Evolutionary conservation across 2,113 vertebrate genomes (phyloP), one percentile per base, ranked within the genome.

Genomic region (Promerops cafer): DNA sequence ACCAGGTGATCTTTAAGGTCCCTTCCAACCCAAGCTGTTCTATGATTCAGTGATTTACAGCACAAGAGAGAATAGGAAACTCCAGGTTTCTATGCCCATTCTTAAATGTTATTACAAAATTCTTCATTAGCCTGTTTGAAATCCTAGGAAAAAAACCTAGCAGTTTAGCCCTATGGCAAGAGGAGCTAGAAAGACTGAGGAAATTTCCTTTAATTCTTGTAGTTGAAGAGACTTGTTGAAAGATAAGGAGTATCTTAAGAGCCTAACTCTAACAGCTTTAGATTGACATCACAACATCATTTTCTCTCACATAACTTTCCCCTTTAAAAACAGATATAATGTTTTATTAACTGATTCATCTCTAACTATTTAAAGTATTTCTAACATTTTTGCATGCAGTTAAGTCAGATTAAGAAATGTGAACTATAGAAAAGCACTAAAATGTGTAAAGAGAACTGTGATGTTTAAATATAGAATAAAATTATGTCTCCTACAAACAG

Each of bases 131-230:
- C 14, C 9, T 47, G 7, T 23, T 69, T 82, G 89, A 89, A 88
- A 94, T 92, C 33, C 50, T 53, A 83, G 37, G 45, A 66, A 70
- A 83, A 96, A 96, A 92, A 64, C 11, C 14, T 68, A 94, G 37
- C 64, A 93, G 31, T 63, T 91, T 75, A 89, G 14, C 27, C 63
- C 11, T 52, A 45, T 81, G 72, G 76, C 50, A 90, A 96, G 88
- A n/a, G 28, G 96, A 6, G 13, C 6, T 77, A 45, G 59, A 75
- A 93, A 93, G 60, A 93, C 82, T 90, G 95, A 64, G 50, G 31
- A 83, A 84, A 78, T 94, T 78, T 94, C 18, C 86, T 87, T 90
- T 94, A 84, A 94, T 92, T 93, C 65, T 66, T 77, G 9, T 30
- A 81, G 17, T 70, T 95, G 88, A 90, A 37, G 49, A 83, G 56